These are phyloP conservation scores for Pachyramphus minor DNA, from an alignment of 2,113 vertebrate species.

Conservation along the genomic window DNA sequence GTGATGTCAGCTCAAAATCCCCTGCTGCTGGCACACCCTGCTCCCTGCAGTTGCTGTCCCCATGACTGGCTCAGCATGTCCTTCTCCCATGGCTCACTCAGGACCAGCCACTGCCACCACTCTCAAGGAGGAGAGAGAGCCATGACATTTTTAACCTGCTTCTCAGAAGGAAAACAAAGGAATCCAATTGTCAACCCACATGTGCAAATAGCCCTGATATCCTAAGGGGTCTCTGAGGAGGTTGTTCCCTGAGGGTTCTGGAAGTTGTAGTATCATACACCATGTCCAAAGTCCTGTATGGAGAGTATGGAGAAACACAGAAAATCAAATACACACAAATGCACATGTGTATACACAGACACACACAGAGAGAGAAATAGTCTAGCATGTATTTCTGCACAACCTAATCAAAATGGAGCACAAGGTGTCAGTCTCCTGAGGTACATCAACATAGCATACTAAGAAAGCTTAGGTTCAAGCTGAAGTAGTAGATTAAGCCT, in stretches of 20 bases:
- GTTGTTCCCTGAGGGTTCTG: background rate
- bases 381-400: background rate
- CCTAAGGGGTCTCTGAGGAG: background rate
- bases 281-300: background rate
- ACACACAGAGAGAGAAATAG: background rate
- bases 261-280: background rate
- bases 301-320: background rate
- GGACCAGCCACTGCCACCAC: background rate
- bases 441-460: background rate
- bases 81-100: background rate
- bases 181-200: background rate
- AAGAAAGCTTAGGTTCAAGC: background rate
- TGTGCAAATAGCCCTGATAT: background rate
- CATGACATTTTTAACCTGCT: fast-evolving
- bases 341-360: background rate
- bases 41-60: background rate
- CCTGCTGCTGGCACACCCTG: background rate
- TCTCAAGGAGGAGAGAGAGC: background rate
- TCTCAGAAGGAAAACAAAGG: background rate
- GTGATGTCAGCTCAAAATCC: background rate
- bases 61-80: background rate
- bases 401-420: background rate
- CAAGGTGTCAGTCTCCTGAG: background rate
- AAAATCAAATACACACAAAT: background rate
- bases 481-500: background rate